Conservation (phyloP, 2,888 invertebrate species). For the Platycnemis pennipes region DNA sequence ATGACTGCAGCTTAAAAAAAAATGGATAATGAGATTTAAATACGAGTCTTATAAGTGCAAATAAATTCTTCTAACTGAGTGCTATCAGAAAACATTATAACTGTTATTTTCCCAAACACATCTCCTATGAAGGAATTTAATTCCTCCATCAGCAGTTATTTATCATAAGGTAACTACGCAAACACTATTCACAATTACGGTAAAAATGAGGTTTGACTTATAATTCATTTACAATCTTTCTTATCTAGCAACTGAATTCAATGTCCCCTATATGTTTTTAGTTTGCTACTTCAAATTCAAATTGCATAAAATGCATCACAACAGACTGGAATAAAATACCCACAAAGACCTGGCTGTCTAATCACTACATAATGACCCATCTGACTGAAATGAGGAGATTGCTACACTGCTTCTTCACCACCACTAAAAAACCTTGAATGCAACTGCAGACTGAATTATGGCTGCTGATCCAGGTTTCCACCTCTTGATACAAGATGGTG, state of each 20-base stretch:
- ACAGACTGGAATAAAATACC: background rate
- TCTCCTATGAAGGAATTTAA: background rate
- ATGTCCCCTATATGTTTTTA: too few species aligned
- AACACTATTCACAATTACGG: background rate
- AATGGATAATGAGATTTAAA: background rate
- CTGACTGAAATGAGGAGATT: background rate
- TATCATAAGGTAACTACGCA: background rate
- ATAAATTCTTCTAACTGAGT: background rate
- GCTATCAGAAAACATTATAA: conserved; percentile 8
- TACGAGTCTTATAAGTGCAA: background rate
- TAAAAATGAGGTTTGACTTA: too few species aligned
- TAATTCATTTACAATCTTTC: background rate
- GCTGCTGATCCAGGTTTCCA: conserved; percentile 12
- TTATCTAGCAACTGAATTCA: background rate
- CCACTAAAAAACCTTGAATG: background rate
- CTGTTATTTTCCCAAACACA: background rate
- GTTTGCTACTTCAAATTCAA: background rate
- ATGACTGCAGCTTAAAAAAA: background rate
- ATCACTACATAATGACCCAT: background rate
- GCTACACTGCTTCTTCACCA: background rate
- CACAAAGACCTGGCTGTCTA: background rate
- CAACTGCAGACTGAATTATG: background rate
- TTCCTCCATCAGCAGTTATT: too few species aligned
- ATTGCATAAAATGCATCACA: background rate
- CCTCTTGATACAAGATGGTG: conserved; percentile 15